These are phyloP conservation scores for Cephus nigrinus DNA, from an alignment of 2,888 invertebrate species.

Conservation along the genomic window DNA sequence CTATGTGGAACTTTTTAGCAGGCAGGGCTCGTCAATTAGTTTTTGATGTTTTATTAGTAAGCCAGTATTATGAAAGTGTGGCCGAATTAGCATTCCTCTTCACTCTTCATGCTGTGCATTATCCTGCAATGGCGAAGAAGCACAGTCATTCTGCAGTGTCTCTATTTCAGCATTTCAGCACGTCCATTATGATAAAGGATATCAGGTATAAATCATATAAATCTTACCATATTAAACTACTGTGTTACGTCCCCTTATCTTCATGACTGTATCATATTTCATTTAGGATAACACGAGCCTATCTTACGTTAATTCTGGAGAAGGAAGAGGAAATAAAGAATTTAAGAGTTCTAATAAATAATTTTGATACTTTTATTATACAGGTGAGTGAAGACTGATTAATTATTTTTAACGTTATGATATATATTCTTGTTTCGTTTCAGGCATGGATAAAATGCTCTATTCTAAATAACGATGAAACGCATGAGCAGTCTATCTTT, in stretches of 20 bases:
- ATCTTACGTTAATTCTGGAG: conserved; percentile 47
- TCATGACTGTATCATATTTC: neutral
- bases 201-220: conserved; percentile 40
- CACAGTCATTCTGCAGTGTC: conserved; percentile 53
- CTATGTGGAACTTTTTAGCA: conserved; percentile 56
- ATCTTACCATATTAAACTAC: neutral
- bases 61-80: conserved; percentile 48
- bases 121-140: conserved; percentile 49
- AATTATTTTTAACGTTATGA: neutral
- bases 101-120: conserved; percentile 54
- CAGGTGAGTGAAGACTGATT: conserved; percentile 44
- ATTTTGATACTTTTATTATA: conserved; percentile 51
- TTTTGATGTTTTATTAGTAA: conserved; percentile 41
- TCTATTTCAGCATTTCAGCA: conserved; percentile 58
- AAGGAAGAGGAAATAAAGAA: conserved; percentile 33
- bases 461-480: conserved; percentile 43
- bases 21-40: conserved; percentile 56
- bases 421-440: conserved; percentile 17
- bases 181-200: conserved; percentile 57
- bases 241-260: neutral
- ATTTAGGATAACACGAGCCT: conserved; percentile 53
- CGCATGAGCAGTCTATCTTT: conserved; percentile 38
- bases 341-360: conserved; percentile 46
- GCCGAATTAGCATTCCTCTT: conserved; percentile 56
- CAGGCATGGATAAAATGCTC: conserved; percentile 60